Percentiles rank a stretch among this genome's conserved stretches.
Conservation (phyloP, 2,797 vertebrate species). For the Bradypus variegatus region DNA sequence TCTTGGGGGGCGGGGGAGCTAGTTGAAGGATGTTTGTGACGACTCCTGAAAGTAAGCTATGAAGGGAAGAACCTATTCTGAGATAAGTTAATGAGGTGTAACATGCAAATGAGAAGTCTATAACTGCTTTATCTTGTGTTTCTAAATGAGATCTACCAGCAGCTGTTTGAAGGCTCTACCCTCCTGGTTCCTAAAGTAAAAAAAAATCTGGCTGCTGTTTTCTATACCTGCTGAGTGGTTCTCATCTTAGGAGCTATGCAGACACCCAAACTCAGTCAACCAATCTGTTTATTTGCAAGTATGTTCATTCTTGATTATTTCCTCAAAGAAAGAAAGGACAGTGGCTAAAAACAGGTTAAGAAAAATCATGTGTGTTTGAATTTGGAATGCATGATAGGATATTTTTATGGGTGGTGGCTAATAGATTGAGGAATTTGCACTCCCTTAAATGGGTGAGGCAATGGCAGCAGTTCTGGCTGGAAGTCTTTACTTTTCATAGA, state of each 20-base stretch:
- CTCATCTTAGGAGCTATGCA: background rate
- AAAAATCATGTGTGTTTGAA: background rate
- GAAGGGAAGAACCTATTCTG: background rate
- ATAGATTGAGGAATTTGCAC: too few relatives aligned
- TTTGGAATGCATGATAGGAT: background rate
- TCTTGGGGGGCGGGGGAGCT: background rate
- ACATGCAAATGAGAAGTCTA: constrained; percentile 27
- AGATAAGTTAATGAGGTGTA: constrained; percentile 3
- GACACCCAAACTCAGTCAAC: background rate
- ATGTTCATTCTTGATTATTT: constrained; percentile 6
- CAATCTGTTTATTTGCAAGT: background rate
- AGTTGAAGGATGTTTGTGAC: background rate
- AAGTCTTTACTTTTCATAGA: background rate
- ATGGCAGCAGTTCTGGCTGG: background rate
- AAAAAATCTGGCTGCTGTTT: background rate
- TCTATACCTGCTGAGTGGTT: background rate
- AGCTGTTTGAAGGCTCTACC: background rate
- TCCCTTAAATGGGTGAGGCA: background rate
- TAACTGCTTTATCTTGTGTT: background rate
- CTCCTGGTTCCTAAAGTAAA: background rate
- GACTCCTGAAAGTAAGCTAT: background rate
- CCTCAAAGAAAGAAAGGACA: background rate
- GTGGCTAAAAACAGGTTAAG: background rate
- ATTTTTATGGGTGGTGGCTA: background rate
- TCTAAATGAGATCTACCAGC: background rate